phyloP scores from a whole-genome alignment of 2,113 vertebrate species.

The Junco hyemalis region DNA sequence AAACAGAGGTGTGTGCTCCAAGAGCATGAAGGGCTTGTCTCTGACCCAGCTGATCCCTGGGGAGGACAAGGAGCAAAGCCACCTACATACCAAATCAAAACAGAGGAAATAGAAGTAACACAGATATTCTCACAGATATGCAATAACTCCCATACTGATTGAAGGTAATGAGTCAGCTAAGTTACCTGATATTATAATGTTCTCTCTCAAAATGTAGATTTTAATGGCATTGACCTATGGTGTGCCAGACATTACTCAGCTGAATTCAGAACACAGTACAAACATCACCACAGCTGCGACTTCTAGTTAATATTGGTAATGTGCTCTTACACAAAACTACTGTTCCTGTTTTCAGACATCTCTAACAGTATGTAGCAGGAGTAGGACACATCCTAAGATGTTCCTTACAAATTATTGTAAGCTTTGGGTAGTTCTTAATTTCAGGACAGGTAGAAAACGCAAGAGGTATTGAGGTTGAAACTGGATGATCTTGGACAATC shows the following conservation, averaged over 20 bases:
- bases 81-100: neutral
- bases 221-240: neutral
- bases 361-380: neutral
- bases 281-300: neutral
- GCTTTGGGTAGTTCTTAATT: neutral
- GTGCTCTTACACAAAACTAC: neutral
- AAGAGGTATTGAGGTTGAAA: neutral
- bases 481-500: neutral
- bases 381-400: neutral
- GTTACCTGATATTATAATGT: neutral
- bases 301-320: neutral
- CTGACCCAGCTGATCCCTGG: neutral
- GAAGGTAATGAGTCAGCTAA: neutral
- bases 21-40: neutral
- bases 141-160: neutral
- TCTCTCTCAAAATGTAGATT: neutral
- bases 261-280: neutral
- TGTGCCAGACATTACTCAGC: neutral
- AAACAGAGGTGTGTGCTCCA: neutral
- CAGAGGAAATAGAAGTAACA: neutral
- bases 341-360: neutral
- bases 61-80: neutral
- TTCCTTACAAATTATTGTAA: neutral
- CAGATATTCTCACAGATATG: neutral
- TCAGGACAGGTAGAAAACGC: neutral